Conservation (phyloP, 2,113 vertebrate species). For the Apteryx mantelli region DNA sequence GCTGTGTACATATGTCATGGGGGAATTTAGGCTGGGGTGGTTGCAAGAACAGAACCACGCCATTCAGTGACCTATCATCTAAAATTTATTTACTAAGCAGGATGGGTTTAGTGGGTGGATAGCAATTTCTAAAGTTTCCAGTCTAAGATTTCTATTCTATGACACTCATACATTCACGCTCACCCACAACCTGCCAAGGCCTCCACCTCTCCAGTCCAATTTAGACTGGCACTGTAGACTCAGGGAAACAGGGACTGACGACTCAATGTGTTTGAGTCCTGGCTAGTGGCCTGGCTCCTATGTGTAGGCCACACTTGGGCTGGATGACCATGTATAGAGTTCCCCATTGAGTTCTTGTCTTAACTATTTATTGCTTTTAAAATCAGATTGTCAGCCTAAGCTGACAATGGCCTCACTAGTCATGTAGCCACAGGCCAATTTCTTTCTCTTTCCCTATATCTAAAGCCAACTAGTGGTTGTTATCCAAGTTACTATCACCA, state of each 20-base stretch:
- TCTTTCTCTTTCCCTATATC: background rate
- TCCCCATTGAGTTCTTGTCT: rapidly evolving
- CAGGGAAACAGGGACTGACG: rapidly evolving
- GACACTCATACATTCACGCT: background rate
- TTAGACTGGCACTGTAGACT: background rate
- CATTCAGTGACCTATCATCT: background rate
- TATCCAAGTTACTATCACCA: background rate
- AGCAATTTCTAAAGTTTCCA: background rate
- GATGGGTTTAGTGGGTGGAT: background rate
- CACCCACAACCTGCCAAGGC: background rate
- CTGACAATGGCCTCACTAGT: background rate
- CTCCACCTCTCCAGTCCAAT: background rate
- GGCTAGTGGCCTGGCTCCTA: background rate
- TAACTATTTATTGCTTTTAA: background rate
- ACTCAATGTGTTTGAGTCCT: background rate
- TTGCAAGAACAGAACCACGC: background rate
- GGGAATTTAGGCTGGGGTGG: background rate
- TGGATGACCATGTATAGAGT: background rate
- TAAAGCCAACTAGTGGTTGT: background rate
- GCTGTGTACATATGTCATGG: background rate
- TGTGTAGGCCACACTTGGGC: background rate
- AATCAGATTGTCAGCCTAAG: background rate
- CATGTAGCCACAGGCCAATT: background rate
- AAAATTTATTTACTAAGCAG: background rate
- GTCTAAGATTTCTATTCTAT: background rate